Evolutionary conservation across 2,797 vertebrate genomes (phyloP), one percentile per base, ranked within the genome.

Genomic region (Pampus argenteus): DNA sequence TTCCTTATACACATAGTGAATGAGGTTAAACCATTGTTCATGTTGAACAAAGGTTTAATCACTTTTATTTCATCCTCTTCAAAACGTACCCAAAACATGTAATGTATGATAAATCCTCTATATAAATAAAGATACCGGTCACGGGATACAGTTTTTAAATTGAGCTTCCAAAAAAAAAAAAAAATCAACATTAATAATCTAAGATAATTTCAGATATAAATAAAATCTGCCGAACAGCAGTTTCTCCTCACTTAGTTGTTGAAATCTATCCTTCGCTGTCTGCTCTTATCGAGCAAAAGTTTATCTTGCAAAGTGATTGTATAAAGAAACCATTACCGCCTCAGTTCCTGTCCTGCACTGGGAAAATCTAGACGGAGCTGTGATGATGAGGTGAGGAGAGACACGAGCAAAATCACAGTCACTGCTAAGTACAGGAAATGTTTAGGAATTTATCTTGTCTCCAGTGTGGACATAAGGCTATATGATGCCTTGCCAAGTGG

Each of bases 241-340:
- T 38, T 55, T 66, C 56, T 74, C 67, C 14, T 68, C 25, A 26
- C 52, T 65, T 28, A 34, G 54, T 62, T 62, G 70, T 56, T 66
- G 36, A 79, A 79, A 69, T 58, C 44, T 42, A 15, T 72, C 50
- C 55, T 63, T 18, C 13, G 6, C 28, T 57, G 64, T 72, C 66
- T 63, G 2, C 14, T 1, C 63, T 78, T 73, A 76, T 84, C 63
- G 70, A 61, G 5, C 48, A 36, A 54, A 54, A 63, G 83, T 90
- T 86, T 87, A 86, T 90, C 66, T 70, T 79, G 63, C 68, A 44
- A 29, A 69, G 70, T 9, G 75, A 29, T 64, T 86, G 81, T 80
- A 52, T 78, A 81, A 80, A 83, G 59, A 85, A 80, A 75, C 63
- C 54, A 76, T 89, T 78, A 86, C 55, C 38, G 6, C 56, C 25